phyloP scores from a whole-genome alignment of 2,888 invertebrate genomes.

The Ganaspis brasiliensis region DNA sequence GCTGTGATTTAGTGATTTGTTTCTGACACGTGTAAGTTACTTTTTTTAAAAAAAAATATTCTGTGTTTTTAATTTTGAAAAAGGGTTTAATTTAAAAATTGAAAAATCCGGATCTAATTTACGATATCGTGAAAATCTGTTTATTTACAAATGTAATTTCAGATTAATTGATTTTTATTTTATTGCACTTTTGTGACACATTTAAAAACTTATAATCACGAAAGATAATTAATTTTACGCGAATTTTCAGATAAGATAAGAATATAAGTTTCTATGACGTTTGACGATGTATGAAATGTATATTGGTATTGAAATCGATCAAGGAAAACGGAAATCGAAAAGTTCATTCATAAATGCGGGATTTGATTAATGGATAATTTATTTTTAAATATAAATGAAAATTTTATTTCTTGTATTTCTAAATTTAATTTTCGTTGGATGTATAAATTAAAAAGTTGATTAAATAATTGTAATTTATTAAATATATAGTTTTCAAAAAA shows the following conservation, averaged over 20 bases:
- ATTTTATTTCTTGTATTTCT: no score
- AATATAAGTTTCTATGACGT: slow-evolving; percentile 21
- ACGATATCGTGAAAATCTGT: no score
- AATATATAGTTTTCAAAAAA: not conserved
- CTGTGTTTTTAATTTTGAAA: no score
- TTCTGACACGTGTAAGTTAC: no score
- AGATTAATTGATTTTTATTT: not conserved
- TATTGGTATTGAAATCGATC: slow-evolving; percentile 8
- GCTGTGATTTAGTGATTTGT: no score
- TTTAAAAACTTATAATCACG: slow-evolving; percentile 16
- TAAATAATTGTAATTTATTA: no score
- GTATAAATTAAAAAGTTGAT: no score
- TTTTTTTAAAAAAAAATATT: no score
- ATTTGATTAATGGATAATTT: not conserved
- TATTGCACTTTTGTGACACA: not conserved
- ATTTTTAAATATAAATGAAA: no score
- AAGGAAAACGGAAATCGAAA: not conserved
- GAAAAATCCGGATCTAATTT: no score
- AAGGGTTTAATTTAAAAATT: no score
- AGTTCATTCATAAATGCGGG: slow-evolving; percentile 7
- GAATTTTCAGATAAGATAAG: slow-evolving; percentile 31
- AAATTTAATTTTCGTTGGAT: no score
- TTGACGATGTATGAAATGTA: slow-evolving; percentile 1
- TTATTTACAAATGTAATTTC: slow-evolving; percentile 6
- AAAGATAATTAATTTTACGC: slow-evolving; percentile 14